Conservation (phyloP, 2,888 invertebrate genomes). For the Phytoseiulus persimilis region DNA sequence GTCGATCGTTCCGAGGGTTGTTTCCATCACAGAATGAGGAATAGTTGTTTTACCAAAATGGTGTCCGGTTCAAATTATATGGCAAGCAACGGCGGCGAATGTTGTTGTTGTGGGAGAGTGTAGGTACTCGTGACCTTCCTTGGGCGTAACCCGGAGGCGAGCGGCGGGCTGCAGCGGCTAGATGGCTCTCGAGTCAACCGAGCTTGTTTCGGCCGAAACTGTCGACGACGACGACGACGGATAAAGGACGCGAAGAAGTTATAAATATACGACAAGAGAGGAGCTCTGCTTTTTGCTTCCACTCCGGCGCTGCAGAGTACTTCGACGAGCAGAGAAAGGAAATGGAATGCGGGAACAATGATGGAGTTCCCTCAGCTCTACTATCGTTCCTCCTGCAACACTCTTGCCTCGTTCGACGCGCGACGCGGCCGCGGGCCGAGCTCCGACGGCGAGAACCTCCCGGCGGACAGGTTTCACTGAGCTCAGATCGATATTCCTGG, state of each 20-base stretch:
- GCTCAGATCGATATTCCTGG: too few species aligned
- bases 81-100: background rate
- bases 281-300: background rate
- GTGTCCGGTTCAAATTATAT: background rate
- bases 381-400: too few species aligned
- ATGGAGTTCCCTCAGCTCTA: too few species aligned
- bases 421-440: too few species aligned
- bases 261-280: constrained; percentile 39
- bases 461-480: too few species aligned
- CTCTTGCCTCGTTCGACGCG: too few species aligned
- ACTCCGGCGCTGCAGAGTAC: background rate
- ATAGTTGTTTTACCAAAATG: background rate
- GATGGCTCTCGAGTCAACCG: background rate
- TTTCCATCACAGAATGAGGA: background rate
- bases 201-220: background rate
- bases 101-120: background rate
- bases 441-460: too few species aligned
- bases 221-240: background rate
- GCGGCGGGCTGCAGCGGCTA: too few species aligned
- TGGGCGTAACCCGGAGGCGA: constrained; percentile 26
- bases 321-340: background rate
- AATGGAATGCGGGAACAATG: background rate
- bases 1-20: background rate
- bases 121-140: constrained; percentile 5
- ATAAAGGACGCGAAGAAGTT: constrained; percentile 15